Percentiles rank a stretch among this genome's conserved stretches.
Evolutionary conservation across 2,797 vertebrate genomes (phyloP).

Genomic region (Muscicapa comitata): DNA sequence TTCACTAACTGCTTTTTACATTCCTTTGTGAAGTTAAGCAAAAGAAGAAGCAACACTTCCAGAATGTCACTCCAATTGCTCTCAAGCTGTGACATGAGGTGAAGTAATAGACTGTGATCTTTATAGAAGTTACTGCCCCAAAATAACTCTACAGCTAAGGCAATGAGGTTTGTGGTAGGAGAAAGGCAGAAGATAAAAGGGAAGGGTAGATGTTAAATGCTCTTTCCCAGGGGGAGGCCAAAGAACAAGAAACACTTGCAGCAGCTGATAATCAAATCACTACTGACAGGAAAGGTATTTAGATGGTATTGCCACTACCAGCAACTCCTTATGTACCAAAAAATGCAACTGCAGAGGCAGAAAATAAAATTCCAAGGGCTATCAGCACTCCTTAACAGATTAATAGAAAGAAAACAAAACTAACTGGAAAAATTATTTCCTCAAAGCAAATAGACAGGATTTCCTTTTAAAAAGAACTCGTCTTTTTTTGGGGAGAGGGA

Average conservation of each 20-base stretch:
- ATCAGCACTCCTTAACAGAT: neutral
- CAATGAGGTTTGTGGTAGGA: neutral
- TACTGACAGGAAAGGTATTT: neutral
- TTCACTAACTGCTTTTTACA: neutral
- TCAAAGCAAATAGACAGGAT: neutral
- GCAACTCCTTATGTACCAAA: neutral
- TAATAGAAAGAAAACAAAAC: neutral
- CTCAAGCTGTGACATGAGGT: neutral
- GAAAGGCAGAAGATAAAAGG: neutral
- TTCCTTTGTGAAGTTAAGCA: neutral
- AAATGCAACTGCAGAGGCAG: neutral
- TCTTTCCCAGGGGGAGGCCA: neutral
- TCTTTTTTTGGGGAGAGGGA: fast-evolving
- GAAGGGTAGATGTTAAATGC: neutral
- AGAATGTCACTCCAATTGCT: neutral
- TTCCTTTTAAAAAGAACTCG: neutral
- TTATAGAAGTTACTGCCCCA: neutral
- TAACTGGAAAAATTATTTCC: neutral
- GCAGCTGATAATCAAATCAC: neutral
- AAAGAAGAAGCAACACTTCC: neutral
- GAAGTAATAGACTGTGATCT: neutral
- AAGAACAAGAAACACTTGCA: neutral
- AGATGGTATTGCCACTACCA: neutral
- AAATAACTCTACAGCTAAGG: neutral
- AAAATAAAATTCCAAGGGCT: neutral